Base-by-base conservation (phyloP, 2,797 vertebrate genomes). In the Acipenser ruthenus region DNA sequence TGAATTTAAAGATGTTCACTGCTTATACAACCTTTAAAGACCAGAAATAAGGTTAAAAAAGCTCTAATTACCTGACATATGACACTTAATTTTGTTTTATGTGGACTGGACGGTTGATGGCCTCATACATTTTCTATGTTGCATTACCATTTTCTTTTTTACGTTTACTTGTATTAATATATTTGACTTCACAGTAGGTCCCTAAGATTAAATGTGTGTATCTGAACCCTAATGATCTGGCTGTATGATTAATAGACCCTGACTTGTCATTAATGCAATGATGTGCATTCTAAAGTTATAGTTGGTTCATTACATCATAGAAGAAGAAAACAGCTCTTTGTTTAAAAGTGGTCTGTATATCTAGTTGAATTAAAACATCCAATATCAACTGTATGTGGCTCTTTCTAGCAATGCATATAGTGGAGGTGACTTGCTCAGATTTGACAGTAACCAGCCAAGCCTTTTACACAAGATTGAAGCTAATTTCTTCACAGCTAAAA, bases 41-140 rank as follows among this genome's bases (percentile, higher is more conserved):
- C 15, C 55, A 18, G 53, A n/a, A 69, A 11, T 72, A 66, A 63
- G 60, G 60, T 63, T 67, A 49, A 47, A 59, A 48, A 63, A 63
- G 23, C 23, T 37, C 23, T 37, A 37, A 37, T 37, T 37, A 37
- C 23, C 23, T 37, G 23, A 37, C 1, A 37, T 37, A 4, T 3
- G 23, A 37, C 23, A 37, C 23, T 37, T 37, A 37, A 65, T 61
- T 15, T 60, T 67, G 50, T 65, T 60, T 10, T 56, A 37, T 74
- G 64, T 77, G 76, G 12, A 58, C 13, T 58, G 69, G 67, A 73
- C 69, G 58, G 78, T 65, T 73, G 75, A 70, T 63, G 70, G 60
- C 62, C 55, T 83, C 77, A 70, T 83, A 83, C 82, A 80, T 84
- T 70, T 62, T 65, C 47, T 78, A 63, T 58, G 70, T 70, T 37